Base-by-base conservation (phyloP, 1,140 invertebrate genomes). In the Rhyzopertha dominica region DNA sequence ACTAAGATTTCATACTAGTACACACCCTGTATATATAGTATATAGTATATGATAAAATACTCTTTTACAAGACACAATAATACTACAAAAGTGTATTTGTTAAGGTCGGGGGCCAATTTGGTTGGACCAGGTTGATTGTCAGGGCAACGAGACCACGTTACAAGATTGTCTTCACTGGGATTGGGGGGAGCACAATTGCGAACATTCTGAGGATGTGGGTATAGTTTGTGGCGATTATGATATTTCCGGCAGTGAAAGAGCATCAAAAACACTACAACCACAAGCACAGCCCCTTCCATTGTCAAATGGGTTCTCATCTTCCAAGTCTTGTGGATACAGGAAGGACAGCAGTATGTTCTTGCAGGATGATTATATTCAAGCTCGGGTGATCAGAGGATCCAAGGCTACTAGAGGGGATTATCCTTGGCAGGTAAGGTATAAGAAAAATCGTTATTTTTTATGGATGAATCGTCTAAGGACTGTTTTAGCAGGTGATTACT, bases 151-250 rank as follows among this genome's bases (percentile, higher is more conserved):
- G 63, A 70, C 72, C 0, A 69, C 65, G 23, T 54, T 88, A 4
- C 66, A 77, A 18, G 65, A 77, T 18, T 89, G 86, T 57, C 65
- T 68, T 1, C 79, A 81, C 51, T 74, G 71, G 56, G 67, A 73
- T n/a, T 86, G 83, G 81, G 82, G 82, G 14, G 73, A 75, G 37
- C 74, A 77, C 53, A 83, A 85, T 54, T 88, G 85, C 60, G 75
- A 82, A 49, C 82, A 86, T 58, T 70, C 73, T n/a, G 85, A 89
- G 67, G 84, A 85, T 58, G 83, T 80, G 4, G 78, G 78, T n/a
- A 73, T 89, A 9, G 71, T 76, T 13, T 84, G 82, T 56, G 65
- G 63, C 31, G 59, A 22, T 43, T 47, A 49, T 34, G 51, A 62
- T 43, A 52, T 25, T 25, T 32, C 25, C 1, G n/a, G 23, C 17